Conservation (phyloP, 2,113 vertebrate species). For the Elephantulus edwardii region DNA sequence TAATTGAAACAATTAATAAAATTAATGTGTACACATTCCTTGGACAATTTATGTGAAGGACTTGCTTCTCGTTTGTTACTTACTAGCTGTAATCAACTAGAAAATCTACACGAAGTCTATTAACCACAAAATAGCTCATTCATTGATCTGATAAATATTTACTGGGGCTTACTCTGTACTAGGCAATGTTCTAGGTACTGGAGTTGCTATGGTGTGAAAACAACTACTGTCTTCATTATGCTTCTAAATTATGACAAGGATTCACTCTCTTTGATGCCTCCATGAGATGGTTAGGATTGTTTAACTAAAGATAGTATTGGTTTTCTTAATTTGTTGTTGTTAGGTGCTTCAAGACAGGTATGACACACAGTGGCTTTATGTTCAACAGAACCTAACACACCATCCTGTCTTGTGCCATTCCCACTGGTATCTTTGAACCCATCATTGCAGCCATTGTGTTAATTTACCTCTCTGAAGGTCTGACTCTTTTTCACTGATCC, state of each 20-base stretch:
- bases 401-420: no score
- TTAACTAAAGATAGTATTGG: neutral
- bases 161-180: no score
- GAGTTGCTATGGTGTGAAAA: accelerated
- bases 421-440: no score
- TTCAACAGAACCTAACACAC: no score
- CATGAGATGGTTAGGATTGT: neutral
- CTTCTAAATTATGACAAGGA: neutral
- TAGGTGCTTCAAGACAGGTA: no score
- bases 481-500: no score
- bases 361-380: no score
- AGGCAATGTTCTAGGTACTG: neutral
- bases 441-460: no score
- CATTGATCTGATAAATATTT: no score
- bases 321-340: no score
- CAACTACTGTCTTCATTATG: neutral
- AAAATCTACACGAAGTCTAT: neutral
- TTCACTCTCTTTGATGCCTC: neutral
- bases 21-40: neutral
- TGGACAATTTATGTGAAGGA: neutral
- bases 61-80: neutral
- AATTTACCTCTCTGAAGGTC: no score
- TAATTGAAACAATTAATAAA: neutral
- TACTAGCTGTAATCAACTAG: neutral
- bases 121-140: neutral